A percentile compares a stretch with the other conserved stretches of the same genome.
Evolutionary conservation across 2,888 invertebrate species (phyloP).

Genomic region (Phragmatobia fuliginosa): DNA sequence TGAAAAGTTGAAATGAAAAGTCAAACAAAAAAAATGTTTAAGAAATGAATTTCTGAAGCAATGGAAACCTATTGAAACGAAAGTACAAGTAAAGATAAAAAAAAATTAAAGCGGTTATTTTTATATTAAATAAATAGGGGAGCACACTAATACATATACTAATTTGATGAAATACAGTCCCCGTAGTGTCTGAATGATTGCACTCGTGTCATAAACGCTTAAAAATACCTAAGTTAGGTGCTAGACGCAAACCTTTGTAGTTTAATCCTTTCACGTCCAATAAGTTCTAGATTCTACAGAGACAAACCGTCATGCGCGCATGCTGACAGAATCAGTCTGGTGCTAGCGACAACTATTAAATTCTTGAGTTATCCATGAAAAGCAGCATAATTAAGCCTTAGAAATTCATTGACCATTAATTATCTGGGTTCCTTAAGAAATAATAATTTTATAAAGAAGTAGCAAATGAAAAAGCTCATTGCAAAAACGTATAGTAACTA

Average conservation of each 20-base stretch:
- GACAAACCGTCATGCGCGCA: background rate
- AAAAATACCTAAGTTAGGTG: background rate
- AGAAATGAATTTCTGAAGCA: conserved; percentile 5
- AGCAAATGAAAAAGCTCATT: background rate
- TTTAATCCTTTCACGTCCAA: background rate
- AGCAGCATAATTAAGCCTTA: background rate
- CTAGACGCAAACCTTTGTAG: background rate
- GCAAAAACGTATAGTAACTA: too few relatives aligned
- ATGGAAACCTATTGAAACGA: too few relatives aligned
- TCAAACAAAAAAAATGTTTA: background rate
- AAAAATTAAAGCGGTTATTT: too few relatives aligned
- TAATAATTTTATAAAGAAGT: background rate
- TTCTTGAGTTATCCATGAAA: background rate
- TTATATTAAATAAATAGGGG: too few relatives aligned
- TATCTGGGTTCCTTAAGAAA: background rate
- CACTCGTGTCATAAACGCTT: too few relatives aligned
- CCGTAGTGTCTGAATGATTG: too few relatives aligned
- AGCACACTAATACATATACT: too few relatives aligned
- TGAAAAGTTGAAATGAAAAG: background rate
- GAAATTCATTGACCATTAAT: background rate
- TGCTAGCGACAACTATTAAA: background rate
- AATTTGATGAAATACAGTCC: too few relatives aligned
- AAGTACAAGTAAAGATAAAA: too few relatives aligned
- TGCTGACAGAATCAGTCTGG: background rate
- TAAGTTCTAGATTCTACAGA: background rate